Conservation (phyloP, 2,888 invertebrate genomes). For the Camponotus fellah region DNA sequence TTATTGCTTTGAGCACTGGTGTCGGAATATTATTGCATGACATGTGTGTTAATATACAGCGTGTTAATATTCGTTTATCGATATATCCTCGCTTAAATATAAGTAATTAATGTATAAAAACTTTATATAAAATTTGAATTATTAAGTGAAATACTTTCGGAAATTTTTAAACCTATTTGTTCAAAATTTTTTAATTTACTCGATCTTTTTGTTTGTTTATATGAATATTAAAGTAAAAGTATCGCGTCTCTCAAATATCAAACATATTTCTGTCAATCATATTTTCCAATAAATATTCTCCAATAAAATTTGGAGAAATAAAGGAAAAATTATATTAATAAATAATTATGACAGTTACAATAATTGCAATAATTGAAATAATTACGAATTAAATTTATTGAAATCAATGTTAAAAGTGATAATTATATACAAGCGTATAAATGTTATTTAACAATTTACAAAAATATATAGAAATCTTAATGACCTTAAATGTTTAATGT, state of each 20-base stretch:
- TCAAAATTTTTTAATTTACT: no score
- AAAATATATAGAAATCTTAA: not conserved
- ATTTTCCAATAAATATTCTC: not conserved
- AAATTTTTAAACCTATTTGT: not conserved
- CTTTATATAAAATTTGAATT: not conserved
- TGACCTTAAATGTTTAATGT: not conserved
- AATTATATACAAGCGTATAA: not conserved
- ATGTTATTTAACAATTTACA: slow-evolving; percentile 4
- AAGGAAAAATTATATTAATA: not conserved
- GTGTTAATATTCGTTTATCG: not conserved
- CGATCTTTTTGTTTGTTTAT: not conserved
- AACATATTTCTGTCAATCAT: not conserved
- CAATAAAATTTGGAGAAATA: not conserved
- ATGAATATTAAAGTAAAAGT: not conserved
- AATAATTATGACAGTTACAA: not conserved
- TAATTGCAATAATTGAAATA: not conserved
- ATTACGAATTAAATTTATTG: not conserved
- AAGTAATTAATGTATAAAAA: not conserved
- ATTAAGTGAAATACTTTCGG: not conserved
- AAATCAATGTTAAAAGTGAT: not conserved
- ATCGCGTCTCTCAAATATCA: not conserved
- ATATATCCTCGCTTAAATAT: not conserved
- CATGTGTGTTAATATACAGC: not conserved
- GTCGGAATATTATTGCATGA: slow-evolving; percentile 18
- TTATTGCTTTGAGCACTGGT: slow-evolving; percentile 76